Evolutionary conservation across 2,797 vertebrate species (phyloP), one percentile per base, ranked within the genome.

Genomic region (Pangasius djambal): DNA sequence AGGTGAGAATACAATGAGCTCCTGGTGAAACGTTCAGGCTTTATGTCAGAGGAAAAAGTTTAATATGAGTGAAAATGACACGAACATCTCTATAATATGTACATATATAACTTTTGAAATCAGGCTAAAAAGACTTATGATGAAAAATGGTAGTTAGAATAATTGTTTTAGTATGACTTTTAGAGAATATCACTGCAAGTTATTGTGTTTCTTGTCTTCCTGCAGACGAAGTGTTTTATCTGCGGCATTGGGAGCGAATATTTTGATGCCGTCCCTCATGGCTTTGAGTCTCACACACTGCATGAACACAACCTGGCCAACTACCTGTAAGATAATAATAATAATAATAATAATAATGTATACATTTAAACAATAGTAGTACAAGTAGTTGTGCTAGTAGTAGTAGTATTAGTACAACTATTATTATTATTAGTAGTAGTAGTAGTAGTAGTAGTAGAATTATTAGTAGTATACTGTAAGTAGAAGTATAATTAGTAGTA

Each of bases 261-360:
- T 90, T 96, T 97, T 92, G 96, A 97, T 86, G 95, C 81, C 0
- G 90, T 95, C 55, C 96, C 96, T 88, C 96, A 96, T 55, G 96
- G 96, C 75, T 96, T 97, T 75, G 96, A 97, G 94, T 95, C 91
- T 12, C 96, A 97, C 93, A 96, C 96, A 2, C 93, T 96, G 28
- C 95, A 96, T 92, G 96, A 97, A 86, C 96, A 97, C 94, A 96
- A 96, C 93, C 87, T 97, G 95, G 95, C 96, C 91, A 96, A 97
- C 94, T 96, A 97, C 92, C 92, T 97, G 96, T 97, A 93, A 97
- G 96, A 61, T 22, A n/a, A 34, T 61, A 50, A 25, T 22, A 75
- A 75, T 75, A 75, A 40, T 74, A 50, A 15, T 40, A 74, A 74
- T 74, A 74, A 40, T 72, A 34, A 37, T 37, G 8, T 28, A 65